phyloP scores from a whole-genome alignment of 2,797 vertebrate species.

The Danio tinwini region DNA sequence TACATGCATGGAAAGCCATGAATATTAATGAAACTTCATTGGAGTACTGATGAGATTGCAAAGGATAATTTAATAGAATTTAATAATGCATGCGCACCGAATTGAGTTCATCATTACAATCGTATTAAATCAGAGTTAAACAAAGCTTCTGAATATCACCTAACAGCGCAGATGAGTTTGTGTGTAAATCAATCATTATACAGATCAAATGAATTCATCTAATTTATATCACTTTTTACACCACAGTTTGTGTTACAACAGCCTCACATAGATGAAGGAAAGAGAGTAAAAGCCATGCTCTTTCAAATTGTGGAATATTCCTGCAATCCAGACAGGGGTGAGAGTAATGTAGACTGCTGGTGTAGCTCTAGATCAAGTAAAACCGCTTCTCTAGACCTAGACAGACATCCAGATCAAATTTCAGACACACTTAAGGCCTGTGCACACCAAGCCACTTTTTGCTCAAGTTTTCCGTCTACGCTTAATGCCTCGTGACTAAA shows the following conservation, averaged over 20 bases:
- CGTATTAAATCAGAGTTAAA: background rate
- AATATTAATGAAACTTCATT: background rate
- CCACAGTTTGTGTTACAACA: too few relatives aligned
- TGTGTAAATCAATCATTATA: slow-evolving; percentile 17
- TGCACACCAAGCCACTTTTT: too few relatives aligned
- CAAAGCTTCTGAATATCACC: slow-evolving; percentile 20
- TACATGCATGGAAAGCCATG: background rate
- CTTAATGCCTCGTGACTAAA: too few relatives aligned
- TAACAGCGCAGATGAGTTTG: slow-evolving; percentile 8
- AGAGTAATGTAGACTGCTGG: too few relatives aligned
- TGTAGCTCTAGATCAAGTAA: too few relatives aligned
- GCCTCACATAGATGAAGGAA: too few relatives aligned
- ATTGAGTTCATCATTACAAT: background rate
- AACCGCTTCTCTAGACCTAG: background rate
- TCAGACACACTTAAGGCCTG: background rate
- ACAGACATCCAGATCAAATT: background rate
- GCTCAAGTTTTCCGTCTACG: too few relatives aligned
- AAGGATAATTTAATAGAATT: background rate
- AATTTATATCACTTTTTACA: too few relatives aligned
- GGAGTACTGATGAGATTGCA: background rate
- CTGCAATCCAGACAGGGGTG: too few relatives aligned
- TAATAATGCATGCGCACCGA: background rate
- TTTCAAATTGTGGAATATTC: too few relatives aligned
- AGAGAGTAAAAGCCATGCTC: too few relatives aligned
- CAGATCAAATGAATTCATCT: background rate